Evolutionary conservation across 1,140 invertebrate species (phyloP).

Genomic region (Drosophila punjabiensis): DNA sequence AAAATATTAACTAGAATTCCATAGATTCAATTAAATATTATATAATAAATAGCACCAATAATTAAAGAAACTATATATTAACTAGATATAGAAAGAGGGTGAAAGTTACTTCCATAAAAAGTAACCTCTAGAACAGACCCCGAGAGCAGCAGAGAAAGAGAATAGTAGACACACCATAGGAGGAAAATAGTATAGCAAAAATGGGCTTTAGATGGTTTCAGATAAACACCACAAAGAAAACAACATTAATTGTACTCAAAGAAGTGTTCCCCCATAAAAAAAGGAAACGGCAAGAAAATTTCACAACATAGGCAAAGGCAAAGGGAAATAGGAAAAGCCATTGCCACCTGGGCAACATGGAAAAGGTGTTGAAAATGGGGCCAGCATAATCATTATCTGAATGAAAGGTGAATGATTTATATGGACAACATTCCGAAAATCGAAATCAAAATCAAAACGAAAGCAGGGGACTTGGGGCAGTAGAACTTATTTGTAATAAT

Average conservation of each 20-base stretch:
- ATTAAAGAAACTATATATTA: background rate
- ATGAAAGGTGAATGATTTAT: background rate
- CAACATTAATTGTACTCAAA: conserved; percentile 23
- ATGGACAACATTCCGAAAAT: conserved; percentile 5
- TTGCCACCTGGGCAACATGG: conserved; percentile 12
- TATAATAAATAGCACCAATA: background rate
- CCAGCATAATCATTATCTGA: conserved; percentile 16
- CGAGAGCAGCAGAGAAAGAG: background rate
- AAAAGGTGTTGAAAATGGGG: conserved; percentile 37
- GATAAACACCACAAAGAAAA: conserved; percentile 31
- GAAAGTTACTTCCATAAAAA: no score
- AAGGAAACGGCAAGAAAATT: background rate
- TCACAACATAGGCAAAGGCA: background rate
- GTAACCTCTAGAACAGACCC: background rate
- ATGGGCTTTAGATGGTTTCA: conserved; percentile 8
- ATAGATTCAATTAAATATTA: background rate
- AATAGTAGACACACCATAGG: background rate
- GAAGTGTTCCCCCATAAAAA: background rate
- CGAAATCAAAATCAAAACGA: background rate
- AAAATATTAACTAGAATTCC: background rate
- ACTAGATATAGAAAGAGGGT: no score
- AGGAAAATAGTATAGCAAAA: conserved; percentile 18
- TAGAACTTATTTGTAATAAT: conserved; percentile 2
- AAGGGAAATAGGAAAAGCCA: background rate
- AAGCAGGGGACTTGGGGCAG: background rate